Base-by-base conservation (phyloP, 2,113 vertebrate genomes). In the Labrus mixtus region DNA sequence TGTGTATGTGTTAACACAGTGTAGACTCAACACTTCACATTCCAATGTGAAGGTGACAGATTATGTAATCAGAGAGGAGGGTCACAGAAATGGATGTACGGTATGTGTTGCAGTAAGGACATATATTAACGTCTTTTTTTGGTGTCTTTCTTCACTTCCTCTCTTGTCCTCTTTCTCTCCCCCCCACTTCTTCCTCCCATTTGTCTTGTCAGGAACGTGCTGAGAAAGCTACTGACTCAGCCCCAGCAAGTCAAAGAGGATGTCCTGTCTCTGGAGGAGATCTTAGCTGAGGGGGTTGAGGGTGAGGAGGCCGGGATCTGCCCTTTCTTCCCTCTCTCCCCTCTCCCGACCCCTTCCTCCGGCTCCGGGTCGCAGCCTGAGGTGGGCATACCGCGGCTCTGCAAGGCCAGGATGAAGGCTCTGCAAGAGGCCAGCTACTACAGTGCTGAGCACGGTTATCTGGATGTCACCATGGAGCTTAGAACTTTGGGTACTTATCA, bases 401-500 rank as follows among this genome's bases (percentile, higher is more conserved):
- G 96, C 87, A 97, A 95, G 73, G 96, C 97, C 0, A 89, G 96
- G 62, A 97, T 95, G 83, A 98, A 98, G 91, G 97, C 97, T 8
- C 92, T 99, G 87, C 98, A 99, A 84, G 97, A 99, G 83, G 97
- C 97, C 72, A 98, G 96, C 91, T 99, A 98, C 86, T 98, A 98
- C 94, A 99, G 98, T 0, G 96, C 97, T 0, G 98, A 99, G 88
- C 98, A 99, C 0, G 96, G 97, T 73, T 99, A 99, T 6, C 95
- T 99, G 62, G 98, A 99, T 56, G 98, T 99, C 93, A 99, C 97
- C 91, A 96, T 99, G 96, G 98, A 99, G 94, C 96, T 99, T 39
- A 88, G 95, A 79, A 93, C 95, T 0, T 90, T 99, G 7, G 98
- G 98, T 99, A 91, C 88, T 90, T 62, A 57, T 63, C 68, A 73